Percentiles rank a stretch among this genome's conserved stretches.
Conservation (phyloP, 2,113 vertebrate genomes). For the Heterotilapia buettikoferi region DNA sequence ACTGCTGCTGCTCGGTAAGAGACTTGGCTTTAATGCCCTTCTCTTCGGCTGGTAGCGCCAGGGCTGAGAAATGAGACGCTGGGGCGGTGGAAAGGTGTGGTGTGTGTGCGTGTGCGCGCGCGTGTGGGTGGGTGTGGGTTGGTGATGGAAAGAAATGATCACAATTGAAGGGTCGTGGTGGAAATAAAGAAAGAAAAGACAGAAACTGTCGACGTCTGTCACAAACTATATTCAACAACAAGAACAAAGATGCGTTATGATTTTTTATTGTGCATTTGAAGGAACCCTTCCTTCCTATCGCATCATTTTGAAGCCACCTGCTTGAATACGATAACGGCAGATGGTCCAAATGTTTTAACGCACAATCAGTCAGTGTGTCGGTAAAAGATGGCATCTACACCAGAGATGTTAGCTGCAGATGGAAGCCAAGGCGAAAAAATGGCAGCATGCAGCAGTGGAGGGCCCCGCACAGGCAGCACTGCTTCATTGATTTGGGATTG, state of each 20-base stretch:
- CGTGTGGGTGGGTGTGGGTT: not conserved
- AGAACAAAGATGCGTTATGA: not conserved
- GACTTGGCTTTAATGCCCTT: not conserved
- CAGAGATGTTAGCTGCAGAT: not conserved
- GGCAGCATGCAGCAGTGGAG: conserved; percentile 28
- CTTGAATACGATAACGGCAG: not conserved
- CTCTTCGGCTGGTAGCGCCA: not conserved
- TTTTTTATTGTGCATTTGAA: not conserved
- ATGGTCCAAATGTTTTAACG: not conserved
- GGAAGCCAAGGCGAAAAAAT: not conserved
- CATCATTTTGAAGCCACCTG: not conserved
- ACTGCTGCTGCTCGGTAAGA: conserved; percentile 93
- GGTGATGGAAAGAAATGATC: not conserved
- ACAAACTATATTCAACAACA: not conserved
- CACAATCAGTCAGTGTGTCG: not conserved
- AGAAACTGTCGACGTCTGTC: not conserved
- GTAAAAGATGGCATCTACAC: not conserved
- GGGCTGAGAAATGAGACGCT: not conserved
- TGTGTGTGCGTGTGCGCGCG: rapidly evolving
- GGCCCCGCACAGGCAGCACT: not conserved
- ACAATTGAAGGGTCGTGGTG: not conserved
- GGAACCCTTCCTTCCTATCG: not conserved
- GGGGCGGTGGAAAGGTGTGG: conserved; percentile 20
- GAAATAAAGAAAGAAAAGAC: not conserved
- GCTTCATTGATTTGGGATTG: not conserved